These are phyloP conservation scores for Calephelis perditalis DNA, from an alignment of 2,888 invertebrate genomes.

Conservation along the genomic window DNA sequence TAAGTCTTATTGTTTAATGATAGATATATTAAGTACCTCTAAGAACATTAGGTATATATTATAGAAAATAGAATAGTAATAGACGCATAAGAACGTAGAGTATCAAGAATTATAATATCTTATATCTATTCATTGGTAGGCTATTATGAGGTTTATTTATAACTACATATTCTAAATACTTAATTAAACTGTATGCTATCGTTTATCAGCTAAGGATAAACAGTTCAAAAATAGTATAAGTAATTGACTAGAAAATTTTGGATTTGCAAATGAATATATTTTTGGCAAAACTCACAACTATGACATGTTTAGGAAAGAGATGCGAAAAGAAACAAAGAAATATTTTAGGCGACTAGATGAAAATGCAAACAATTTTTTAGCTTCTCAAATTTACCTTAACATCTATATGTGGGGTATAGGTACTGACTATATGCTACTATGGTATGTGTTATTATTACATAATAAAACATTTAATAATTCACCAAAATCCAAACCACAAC, in stretches of 20 bases:
- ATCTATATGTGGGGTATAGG: conserved; percentile 14
- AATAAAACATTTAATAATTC: conserved; percentile 20
- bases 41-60: conserved; percentile 16
- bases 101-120: conserved; percentile 24
- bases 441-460: conserved; percentile 17
- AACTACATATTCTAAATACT: conserved; percentile 24
- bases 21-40: conserved; percentile 17
- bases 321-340: conserved; percentile 36
- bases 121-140: conserved; percentile 56
- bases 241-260: conserved; percentile 74
- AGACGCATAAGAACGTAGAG: conserved; percentile 21
- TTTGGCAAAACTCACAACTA: conserved; percentile 56
- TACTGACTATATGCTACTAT: conserved; percentile 18
- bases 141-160: conserved; percentile 42
- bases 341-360: conserved; percentile 45
- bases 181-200: conserved; percentile 21
- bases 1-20: conserved; percentile 21
- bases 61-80: conserved; percentile 19
- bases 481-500: conserved; percentile 19
- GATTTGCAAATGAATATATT: conserved; percentile 48
- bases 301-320: conserved; percentile 37
- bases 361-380: conserved; percentile 45
- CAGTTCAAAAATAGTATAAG: conserved; percentile 43
- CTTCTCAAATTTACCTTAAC: conserved; percentile 21
- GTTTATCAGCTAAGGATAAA: conserved; percentile 41